Base-by-base conservation (phyloP, 2,113 vertebrate genomes). In the Fulmarus glacialis region DNA sequence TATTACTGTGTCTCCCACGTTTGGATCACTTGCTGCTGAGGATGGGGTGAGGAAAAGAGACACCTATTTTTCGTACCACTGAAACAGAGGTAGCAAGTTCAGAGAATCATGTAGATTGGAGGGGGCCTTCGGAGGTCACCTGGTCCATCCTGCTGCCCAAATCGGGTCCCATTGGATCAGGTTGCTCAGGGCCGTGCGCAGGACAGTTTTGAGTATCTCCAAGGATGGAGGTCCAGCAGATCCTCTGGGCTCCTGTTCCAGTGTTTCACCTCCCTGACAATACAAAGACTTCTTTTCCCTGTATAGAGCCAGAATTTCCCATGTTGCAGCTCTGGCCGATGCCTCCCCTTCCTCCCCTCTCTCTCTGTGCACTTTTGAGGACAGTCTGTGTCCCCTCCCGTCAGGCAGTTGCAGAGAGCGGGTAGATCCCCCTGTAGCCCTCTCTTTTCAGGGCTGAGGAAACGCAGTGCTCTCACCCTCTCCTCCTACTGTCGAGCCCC, bases 401-500 rank as follows among this genome's bases (percentile, higher is more conserved):
- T 72, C 73, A 45, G 48, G 21, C 11, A 53, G 22, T 26, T 55
- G 38, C 19, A 89, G 59, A 9, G 6, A 13, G 9, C 16, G 13
- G 12, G 40, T 64, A 34, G 16, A 8, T 53, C 9, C 22, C 34
- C 30, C n/a, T 36, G 22, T 40, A 55, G 8, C 40, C 26, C 29
- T 87, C 42, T 89, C 15, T 82, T 73, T 67, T 34, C 36, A 63
- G 30, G 17, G 6, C 26, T 87, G 62, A 84, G 45, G 32, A 77
- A 23, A 26, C 3, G 3, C 19, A 26, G 13, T 78, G 77, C 26
- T 15, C 58, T 59, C 19, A 9, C 5, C 38, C 9, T 82, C 22
- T 73, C 12, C 8, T 58, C 5, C 10, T 36, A 0, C 0, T 3
- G 11, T 62, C 6, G 60, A 82, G 14, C 24, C 68, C 48, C 7